phyloP scores from a whole-genome alignment of 2,888 invertebrate species.

The Dasypogon diadema region DNA sequence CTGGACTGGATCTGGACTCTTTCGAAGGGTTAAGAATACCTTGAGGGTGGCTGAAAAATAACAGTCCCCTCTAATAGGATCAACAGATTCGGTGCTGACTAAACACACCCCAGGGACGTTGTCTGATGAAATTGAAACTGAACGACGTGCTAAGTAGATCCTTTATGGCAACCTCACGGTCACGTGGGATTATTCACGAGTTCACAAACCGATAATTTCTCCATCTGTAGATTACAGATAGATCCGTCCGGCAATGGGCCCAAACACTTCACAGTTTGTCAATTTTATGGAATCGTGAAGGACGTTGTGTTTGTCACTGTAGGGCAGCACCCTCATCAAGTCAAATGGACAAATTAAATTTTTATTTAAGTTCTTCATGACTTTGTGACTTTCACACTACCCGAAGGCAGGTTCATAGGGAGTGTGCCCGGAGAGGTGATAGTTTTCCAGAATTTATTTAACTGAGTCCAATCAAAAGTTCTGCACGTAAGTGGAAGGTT shows the following conservation, averaged over 20 bases:
- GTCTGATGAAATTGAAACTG: constrained; percentile 40
- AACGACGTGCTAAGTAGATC: constrained; percentile 45
- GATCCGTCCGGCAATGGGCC: neutral
- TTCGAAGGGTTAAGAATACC: constrained; percentile 29
- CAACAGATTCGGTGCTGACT: constrained; percentile 30
- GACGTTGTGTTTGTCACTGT: neutral
- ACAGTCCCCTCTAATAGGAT: constrained; percentile 32
- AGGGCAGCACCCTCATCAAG: constrained; percentile 20
- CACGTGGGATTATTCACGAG: constrained; percentile 41
- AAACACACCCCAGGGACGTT: constrained; percentile 5
- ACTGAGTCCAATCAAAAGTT: neutral
- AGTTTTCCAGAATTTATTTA: too few relatives aligned
- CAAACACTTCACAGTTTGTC: constrained; percentile 6
- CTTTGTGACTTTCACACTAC: too few relatives aligned
- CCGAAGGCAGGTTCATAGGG: too few relatives aligned
- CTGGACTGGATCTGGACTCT: neutral
- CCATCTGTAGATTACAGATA: constrained; percentile 14
- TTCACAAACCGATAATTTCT: neutral
- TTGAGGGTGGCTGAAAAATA: constrained; percentile 28
- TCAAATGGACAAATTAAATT: constrained; percentile 30
- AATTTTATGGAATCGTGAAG: constrained; percentile 24
- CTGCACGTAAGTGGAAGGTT: neutral
- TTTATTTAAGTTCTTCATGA: constrained; percentile 5
- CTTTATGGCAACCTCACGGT: constrained; percentile 20
- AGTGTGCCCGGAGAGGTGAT: too few relatives aligned